Conservation (phyloP, 1,140 invertebrate species). For the Nasonia giraulti region DNA sequence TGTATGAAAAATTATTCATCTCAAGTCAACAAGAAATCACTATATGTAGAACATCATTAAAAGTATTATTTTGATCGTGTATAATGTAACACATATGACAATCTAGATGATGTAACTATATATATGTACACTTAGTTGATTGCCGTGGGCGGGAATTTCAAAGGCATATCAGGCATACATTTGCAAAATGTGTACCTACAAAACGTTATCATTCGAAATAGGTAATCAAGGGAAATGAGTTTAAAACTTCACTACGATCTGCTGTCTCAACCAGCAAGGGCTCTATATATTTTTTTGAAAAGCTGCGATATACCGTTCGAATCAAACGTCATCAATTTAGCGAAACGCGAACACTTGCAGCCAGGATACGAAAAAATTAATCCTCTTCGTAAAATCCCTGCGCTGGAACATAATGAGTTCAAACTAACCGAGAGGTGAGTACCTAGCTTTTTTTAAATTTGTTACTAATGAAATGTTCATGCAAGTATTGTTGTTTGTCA, state of each 20-base stretch:
- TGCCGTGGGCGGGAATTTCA: slow-evolving; percentile 1
- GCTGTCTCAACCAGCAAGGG: slow-evolving; percentile 83
- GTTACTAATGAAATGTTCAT: background rate
- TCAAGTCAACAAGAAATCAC: too few species aligned
- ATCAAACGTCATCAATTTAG: slow-evolving; percentile 74
- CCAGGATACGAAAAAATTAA: slow-evolving; percentile 83
- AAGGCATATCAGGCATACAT: background rate
- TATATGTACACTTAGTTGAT: background rate
- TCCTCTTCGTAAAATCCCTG: slow-evolving; percentile 86
- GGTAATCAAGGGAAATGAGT: slow-evolving; percentile 62
- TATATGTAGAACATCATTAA: too few species aligned
- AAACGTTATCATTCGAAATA: too few species aligned
- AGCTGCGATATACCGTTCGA: slow-evolving; percentile 79
- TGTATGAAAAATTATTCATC: too few species aligned
- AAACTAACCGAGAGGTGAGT: slow-evolving; percentile 86
- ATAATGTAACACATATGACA: too few species aligned
- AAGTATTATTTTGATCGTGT: too few species aligned
- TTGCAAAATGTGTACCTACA: background rate
- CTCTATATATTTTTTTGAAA: slow-evolving; percentile 81
- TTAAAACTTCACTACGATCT: slow-evolving; percentile 82
- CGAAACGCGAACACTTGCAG: slow-evolving; percentile 84
- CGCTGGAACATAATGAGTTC: slow-evolving; percentile 86
- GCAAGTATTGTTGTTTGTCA: background rate
- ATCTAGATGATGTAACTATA: too few species aligned
- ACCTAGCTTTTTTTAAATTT: background rate